Conservation (phyloP, 1,140 invertebrate species). For the Drosophila funebris region DNA sequence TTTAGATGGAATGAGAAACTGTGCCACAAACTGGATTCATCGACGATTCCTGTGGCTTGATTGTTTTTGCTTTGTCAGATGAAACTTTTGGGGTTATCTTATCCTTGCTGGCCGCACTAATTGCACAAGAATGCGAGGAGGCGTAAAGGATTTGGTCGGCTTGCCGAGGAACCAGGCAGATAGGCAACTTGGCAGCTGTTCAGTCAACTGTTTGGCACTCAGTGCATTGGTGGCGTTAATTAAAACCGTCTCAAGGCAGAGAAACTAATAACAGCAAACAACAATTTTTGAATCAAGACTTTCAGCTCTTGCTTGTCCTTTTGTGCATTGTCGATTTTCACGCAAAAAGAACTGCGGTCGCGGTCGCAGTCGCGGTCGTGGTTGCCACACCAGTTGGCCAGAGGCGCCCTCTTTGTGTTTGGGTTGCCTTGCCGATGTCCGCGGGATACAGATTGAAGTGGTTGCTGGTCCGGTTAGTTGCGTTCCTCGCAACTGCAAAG, state of each 20-base stretch:
- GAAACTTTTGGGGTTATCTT: constrained; percentile 42
- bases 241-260: constrained; percentile 42
- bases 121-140: constrained; percentile 38
- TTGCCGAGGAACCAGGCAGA: not conserved
- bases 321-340: constrained; percentile 23
- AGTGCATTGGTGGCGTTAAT: constrained; percentile 45
- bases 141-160: constrained; percentile 40
- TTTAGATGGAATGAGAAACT: not conserved
- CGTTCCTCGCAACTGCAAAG: no score
- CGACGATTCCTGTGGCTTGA: constrained; percentile 21
- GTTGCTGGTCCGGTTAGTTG: not conserved
- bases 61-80: constrained; percentile 41
- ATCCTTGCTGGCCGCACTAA: constrained; percentile 31
- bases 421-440: not conserved
- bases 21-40: constrained; percentile 8
- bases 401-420: constrained; percentile 20
- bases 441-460: not conserved
- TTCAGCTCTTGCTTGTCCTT: constrained; percentile 21
- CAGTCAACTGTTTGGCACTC: constrained; percentile 20
- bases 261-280: constrained; percentile 53
- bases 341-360: constrained; percentile 28
- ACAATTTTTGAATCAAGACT: constrained; percentile 46
- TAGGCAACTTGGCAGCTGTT: not conserved
- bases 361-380: not conserved
- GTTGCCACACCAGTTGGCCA: constrained; percentile 19